These are phyloP conservation scores for Caerostris darwini DNA, from an alignment of 1,140 invertebrate genomes.

Conservation along the genomic window DNA sequence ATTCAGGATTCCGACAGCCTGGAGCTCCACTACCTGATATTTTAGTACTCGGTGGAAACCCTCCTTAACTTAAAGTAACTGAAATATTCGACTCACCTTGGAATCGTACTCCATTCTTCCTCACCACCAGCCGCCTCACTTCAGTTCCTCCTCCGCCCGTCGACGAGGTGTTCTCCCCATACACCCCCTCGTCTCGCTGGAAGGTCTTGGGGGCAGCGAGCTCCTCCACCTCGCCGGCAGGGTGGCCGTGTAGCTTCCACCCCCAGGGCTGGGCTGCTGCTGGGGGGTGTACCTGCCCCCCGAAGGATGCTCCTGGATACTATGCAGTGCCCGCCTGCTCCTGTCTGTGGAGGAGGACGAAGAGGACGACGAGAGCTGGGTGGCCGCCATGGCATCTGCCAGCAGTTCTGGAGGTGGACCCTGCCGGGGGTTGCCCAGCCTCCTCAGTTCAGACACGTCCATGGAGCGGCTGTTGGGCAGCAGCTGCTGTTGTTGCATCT, in stretches of 20 bases:
- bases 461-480: constrained; percentile 70
- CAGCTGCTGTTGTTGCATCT: constrained; percentile 19
- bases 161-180: background rate
- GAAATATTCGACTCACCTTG: constrained; percentile 54
- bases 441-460: constrained; percentile 70
- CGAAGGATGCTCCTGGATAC: constrained; percentile 64
- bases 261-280: background rate
- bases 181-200: constrained; percentile 40
- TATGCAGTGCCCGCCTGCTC: constrained; percentile 55
- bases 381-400: constrained; percentile 72
- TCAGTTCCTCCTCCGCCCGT: constrained; percentile 36
- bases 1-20: no score
- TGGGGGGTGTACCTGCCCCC: background rate
- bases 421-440: constrained; percentile 66
- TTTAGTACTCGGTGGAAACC: no score
- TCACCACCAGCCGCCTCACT: constrained; percentile 72
- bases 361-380: constrained; percentile 27
- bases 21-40: no score
- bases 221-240: constrained; percentile 74
- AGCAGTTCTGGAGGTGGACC: constrained; percentile 67
- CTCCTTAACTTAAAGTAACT: no score
- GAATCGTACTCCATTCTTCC: constrained; percentile 75
- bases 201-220: constrained; percentile 45
- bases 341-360: constrained; percentile 59
- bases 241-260: constrained; percentile 51